phyloP scores from a whole-genome alignment of 1,140 invertebrate genomes.

The Leptinotarsa lineolata region DNA sequence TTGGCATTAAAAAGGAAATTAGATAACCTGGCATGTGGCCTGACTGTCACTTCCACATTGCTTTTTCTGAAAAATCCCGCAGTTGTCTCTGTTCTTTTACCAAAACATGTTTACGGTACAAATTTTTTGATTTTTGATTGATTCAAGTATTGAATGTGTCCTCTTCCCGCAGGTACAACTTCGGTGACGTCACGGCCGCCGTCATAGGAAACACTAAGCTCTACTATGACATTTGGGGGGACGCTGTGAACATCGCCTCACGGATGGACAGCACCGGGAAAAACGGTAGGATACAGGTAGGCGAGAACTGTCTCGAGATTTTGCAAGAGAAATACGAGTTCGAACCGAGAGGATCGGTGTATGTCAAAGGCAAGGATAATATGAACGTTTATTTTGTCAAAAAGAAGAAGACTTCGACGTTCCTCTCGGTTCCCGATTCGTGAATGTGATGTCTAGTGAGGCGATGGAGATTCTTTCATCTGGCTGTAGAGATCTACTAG shows the following conservation, averaged over 20 bases:
- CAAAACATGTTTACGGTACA: too few relatives aligned
- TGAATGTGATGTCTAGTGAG: constrained; percentile 17
- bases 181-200: constrained; percentile 91
- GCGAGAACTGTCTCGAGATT: constrained; percentile 70
- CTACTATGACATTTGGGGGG: constrained; percentile 98
- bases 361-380: constrained; percentile 94
- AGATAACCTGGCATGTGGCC: too few relatives aligned
- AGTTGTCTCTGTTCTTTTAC: too few relatives aligned
- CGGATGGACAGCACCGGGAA: constrained; percentile 94
- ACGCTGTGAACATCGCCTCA: constrained; percentile 96
- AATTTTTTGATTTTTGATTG: too few relatives aligned
- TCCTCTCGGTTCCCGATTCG: constrained; percentile 27
- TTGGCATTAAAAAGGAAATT: too few relatives aligned
- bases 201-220: constrained; percentile 96
- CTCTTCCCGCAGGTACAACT: constrained; percentile 61
- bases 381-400: constrained; percentile 85
- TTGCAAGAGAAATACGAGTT: constrained; percentile 74
- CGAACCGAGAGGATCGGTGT: constrained; percentile 82
- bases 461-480: not conserved
- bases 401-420: constrained; percentile 54
- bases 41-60: too few relatives aligned
- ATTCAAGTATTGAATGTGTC: too few relatives aligned
- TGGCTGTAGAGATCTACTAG: too few relatives aligned
- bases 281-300: constrained; percentile 83
- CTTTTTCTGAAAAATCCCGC: too few relatives aligned